Conservation (phyloP, 2,113 vertebrate genomes). For the Phylloscopus whistleri region DNA sequence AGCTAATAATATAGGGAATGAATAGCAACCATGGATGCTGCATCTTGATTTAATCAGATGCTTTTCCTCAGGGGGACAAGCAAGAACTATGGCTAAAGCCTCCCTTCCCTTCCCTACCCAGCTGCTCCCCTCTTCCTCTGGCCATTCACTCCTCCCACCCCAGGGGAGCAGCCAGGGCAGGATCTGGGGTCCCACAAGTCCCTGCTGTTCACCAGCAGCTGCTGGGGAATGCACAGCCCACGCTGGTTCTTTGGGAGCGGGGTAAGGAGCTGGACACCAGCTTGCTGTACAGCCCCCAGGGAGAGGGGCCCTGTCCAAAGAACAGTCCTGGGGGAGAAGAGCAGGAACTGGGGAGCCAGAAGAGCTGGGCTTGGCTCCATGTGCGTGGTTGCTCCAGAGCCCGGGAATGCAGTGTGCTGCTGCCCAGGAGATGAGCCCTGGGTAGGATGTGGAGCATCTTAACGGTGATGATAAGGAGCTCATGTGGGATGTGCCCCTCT, state of each 20-base stretch:
- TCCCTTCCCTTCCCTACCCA: not conserved
- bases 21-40: slow-evolving; percentile 41
- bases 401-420: not conserved
- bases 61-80: not conserved
- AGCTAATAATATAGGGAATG: slow-evolving; percentile 61
- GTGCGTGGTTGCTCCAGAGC: accelerated
- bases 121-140: not conserved
- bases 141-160: not conserved
- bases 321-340: not conserved
- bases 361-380: not conserved
- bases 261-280: accelerated
- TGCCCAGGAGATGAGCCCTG: not conserved
- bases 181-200: not conserved
- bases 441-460: not conserved
- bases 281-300: not conserved
- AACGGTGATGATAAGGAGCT: accelerated
- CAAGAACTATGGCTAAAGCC: not conserved
- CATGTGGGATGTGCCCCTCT: not conserved
- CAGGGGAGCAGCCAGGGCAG: not conserved
- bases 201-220: not conserved
- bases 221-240: not conserved
- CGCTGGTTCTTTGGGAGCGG: accelerated
- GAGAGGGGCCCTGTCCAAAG: not conserved
- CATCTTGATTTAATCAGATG: slow-evolving; percentile 55
- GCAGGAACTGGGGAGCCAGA: not conserved